Base-by-base conservation (phyloP, 92 coral and sea anemone genomes). In the Plumapathes pennacea region DNA sequence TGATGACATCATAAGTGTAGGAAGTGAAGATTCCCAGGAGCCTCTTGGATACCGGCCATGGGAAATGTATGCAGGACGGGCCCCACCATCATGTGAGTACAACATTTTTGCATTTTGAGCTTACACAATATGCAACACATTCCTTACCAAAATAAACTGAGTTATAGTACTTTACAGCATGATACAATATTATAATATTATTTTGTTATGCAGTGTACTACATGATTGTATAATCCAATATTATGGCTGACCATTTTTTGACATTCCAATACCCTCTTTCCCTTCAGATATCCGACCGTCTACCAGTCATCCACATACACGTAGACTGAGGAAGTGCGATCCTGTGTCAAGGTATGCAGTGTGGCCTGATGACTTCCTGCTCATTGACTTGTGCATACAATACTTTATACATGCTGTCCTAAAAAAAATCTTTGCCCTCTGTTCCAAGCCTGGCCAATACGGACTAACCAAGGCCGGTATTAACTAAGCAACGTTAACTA, bases 21-120 rank as follows among this genome's bases (percentile, higher is more conserved):
- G 40, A 50, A 71, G 72, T 32, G 63, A 61, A 60, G 73, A 49
- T 60, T 71, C 80, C 33, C 70, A 63, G 13, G 77, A 82, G 33
- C 95, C 97, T 44, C 54, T 46, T 22, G 82, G 68, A 54, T 92
- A 77, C 67, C 79, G 90, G 32, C 94, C 90, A 4, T 88, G 96
- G 91, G 91, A 71, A 41, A 76, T 64, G 25, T 73, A 77, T 38
- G 86, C 76, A 11, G 65, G 72, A 40, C 66, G 79, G 41, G 89
- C 80, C 5, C 62, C 88, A 18, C 98, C 98, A 22, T 92, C 98
- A 21, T 92, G 98, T 92, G 74, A 57, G 96, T 76, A 6, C n/a
- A 3, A 0, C 1, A 43, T 4, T n/a, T 43, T 18, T 14, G 21
- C 4, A 5, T 14, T 5, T 43, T 5, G 5, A 4, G 21, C 17